Evolutionary conservation across 2,888 invertebrate species (phyloP), one percentile per base, ranked within the genome.

Genomic region (Adineta ricciae): DNA sequence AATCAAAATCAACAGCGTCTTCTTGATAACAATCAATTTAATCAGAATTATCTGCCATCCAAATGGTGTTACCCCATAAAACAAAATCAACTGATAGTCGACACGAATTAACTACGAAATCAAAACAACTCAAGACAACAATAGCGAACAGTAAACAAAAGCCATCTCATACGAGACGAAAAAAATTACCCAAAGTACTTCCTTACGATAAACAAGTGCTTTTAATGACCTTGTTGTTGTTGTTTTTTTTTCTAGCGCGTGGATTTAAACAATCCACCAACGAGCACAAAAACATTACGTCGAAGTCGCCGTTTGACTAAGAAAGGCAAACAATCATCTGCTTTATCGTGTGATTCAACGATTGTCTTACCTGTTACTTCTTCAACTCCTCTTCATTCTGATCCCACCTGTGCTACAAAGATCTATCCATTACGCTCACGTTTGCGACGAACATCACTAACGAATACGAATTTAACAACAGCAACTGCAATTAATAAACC

Each of bases 401-500:
- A n/a, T 41, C n/a, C 32, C 27, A 64, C 16, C 19, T 5, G 41
- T 41, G n/a, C 41, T 8, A 38, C 14, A 24, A 78, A 78, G 41
- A 78, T 2, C 14, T 78, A 78, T 78, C 78, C 78, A 41, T n/a
- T 78, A 41, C 38, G 78, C 24, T 78, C 78, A 78, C 78, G 78
- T 78, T 8, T 78, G 41, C 38, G 78, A 41, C 41, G 41, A n/a
- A 4, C 41, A 38, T 78, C 41, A 19, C 41, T 78, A n/a, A 41
- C 78, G 41, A 41, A 24, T 38, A 41, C 8, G 4, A 41, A 38
- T 41, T 11, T 21, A 2, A 41, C 41, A n/a, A 41, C 78, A 41
- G 41, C 73, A 78, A 24, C 41, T 11, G 14, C n/a, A 21, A 41
- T 24, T 21, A 64, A 46, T 46, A 46, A 27, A 27, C 11, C 9